These are phyloP conservation scores for Drosophila dives DNA, from an alignment of 2,888 invertebrate species.

Conservation along the genomic window DNA sequence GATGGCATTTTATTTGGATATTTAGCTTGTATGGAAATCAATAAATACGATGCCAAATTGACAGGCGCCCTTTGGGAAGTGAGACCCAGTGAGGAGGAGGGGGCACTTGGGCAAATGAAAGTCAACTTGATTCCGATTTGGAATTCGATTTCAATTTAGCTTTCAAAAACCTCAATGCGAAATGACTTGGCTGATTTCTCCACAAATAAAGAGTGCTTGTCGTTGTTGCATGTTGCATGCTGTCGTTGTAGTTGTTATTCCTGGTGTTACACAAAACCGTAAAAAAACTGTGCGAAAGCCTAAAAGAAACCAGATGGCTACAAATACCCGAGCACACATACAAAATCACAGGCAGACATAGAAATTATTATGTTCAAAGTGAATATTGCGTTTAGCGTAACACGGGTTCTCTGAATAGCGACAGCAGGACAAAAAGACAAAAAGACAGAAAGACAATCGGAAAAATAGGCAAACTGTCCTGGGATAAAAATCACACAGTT, in stretches of 20 bases:
- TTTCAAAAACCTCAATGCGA: conserved; percentile 35
- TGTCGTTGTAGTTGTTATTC: background rate
- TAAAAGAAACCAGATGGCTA: conserved; percentile 1
- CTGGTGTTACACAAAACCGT: background rate
- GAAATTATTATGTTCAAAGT: conserved; percentile 66
- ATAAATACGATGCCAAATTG: conserved; percentile 28
- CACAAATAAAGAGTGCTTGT: conserved; percentile 12
- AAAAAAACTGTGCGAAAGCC: background rate
- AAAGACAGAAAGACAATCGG: background rate
- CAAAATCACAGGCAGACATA: conserved; percentile 18
- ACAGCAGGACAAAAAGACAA: conserved; percentile 2
- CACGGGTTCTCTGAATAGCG: conserved; percentile 45
- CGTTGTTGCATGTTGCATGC: conserved; percentile 17
- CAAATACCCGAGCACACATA: conserved; percentile 7
- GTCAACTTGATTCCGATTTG: conserved; percentile 33
- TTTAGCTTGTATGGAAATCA: background rate
- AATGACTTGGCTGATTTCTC: conserved; percentile 2
- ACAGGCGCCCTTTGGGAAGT: conserved; percentile 50
- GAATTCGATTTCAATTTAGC: conserved; percentile 26
- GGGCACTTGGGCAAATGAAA: conserved; percentile 10
- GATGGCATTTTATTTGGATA: background rate
- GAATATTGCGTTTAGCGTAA: conserved; percentile 69
- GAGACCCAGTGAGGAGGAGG: conserved; percentile 13
- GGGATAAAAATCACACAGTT: conserved; percentile 17
- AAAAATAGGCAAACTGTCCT: conserved; percentile 1